Conservation (phyloP, 2,113 vertebrate genomes). For the Clupea harengus region DNA sequence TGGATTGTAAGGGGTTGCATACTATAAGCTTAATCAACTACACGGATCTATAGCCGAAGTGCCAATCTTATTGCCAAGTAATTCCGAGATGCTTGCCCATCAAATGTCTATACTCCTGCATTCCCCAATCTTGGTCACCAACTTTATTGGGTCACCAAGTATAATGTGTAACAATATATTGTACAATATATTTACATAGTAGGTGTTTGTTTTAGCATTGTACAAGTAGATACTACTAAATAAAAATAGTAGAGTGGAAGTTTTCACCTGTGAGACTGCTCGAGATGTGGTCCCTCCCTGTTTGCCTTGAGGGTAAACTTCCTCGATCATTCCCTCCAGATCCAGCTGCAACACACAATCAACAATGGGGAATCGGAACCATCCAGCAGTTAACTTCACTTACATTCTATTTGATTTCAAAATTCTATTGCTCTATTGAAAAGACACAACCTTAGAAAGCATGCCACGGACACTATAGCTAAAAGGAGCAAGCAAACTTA, state of each 20-base stretch:
- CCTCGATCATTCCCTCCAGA: neutral
- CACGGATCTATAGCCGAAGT: no score
- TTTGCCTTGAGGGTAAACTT: neutral
- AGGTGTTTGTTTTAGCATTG: neutral
- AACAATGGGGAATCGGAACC: neutral
- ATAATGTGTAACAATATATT: no score
- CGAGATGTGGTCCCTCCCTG: neutral
- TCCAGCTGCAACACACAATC: neutral
- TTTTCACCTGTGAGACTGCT: neutral
- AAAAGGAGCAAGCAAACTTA: neutral
- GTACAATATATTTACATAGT: neutral
- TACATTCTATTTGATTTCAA: neutral
- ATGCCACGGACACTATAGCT: neutral
- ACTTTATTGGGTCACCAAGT: no score
- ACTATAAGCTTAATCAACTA: no score
- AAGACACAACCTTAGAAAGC: neutral
- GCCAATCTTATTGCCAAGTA: no score
- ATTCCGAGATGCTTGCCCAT: no score
- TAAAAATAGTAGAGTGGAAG: neutral
- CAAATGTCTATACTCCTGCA: no score
- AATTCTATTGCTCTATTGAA: neutral
- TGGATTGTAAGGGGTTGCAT: no score
- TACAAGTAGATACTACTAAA: neutral
- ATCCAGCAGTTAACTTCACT: neutral
- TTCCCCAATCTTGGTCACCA: no score